Evolutionary conservation across 2,797 vertebrate genomes (phyloP).

Genomic region (Anniella stebbinsi): DNA sequence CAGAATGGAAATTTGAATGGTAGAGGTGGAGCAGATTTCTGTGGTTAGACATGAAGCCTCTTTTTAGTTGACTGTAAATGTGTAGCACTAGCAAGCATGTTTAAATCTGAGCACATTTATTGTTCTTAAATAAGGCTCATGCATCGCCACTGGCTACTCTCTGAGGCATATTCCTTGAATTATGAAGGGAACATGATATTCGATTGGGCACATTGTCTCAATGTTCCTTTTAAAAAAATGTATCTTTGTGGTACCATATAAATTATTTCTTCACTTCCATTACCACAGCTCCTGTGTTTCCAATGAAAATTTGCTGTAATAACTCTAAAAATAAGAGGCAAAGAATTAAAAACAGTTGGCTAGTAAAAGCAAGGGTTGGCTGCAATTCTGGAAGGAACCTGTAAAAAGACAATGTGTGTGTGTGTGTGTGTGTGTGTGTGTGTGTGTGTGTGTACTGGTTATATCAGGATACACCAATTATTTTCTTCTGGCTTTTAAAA

Average conservation of each 20-base stretch:
- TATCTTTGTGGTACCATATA: background rate
- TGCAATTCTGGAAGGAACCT: constrained; percentile 62
- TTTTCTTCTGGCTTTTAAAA: constrained; percentile 59
- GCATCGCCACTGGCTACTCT: constrained; percentile 26
- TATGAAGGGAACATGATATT: background rate
- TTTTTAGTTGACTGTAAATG: constrained; percentile 42
- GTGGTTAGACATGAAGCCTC: constrained; percentile 40
- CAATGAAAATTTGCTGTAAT: constrained; percentile 33
- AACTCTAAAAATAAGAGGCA: constrained; percentile 27
- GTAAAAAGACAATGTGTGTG: constrained; percentile 36
- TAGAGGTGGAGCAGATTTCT: constrained; percentile 51
- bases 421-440: background rate
- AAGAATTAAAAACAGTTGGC: constrained; percentile 60
- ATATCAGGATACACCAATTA: constrained; percentile 57
- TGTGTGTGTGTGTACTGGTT: constrained; percentile 17
- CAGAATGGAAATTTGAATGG: constrained; percentile 21
- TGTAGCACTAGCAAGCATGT: constrained; percentile 11
- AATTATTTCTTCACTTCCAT: background rate
- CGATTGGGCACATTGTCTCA: constrained; percentile 30
- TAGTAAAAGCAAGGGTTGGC: constrained; percentile 39
- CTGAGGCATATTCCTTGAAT: constrained; percentile 47
- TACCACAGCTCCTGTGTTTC: constrained; percentile 7
- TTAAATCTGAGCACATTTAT: constrained; percentile 33
- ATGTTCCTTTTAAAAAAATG: accelerated
- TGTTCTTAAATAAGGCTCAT: constrained; percentile 31